Evolutionary conservation across 2,888 invertebrate genomes (phyloP), one percentile per base, ranked within the genome.

Genomic region (Archips xylosteana): DNA sequence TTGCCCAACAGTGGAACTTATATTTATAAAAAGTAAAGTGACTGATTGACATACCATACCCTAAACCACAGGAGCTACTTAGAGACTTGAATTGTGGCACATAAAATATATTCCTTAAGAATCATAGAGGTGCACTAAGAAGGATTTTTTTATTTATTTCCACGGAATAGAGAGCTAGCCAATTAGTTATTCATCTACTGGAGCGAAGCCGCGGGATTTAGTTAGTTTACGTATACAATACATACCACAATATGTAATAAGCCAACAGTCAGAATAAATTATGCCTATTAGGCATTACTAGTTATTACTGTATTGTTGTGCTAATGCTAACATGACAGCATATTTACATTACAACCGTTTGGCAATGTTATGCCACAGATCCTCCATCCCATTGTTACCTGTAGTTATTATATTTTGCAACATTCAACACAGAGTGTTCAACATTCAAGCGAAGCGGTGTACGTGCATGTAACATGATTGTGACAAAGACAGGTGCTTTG

Each of bases 401-500:
- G 32, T 63, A 45, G 49, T 64, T 64, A 36, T 49, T 8, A 32
- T 13, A 34, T 64, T 34, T 34, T 13, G 47, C 12, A 63, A 64
- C 34, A 63, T 63, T 45, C 45, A 47, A 32, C 23, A 23, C 13
- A 64, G n/a, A 34, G 45, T 15, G 64, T 36, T 47, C 45, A 49
- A 49, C 13, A 8, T 47, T 36, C 23, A 49, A 49, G 45, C 8
- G 54, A 12, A 64, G 34, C 47, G 47, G 34, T 49, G 64, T 34
- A 47, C n/a, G 3, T 49, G n/a, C 36, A 39, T 12, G 32, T 9
- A 32, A 32, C 23, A 57, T 3, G 23, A 32, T 57, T 57, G 32
- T 57, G 57, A 45, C 47, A 47, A 51, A 34, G 36, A 3, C 10
- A 51, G 64, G 64, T 51, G 65, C 36, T 36, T 47, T 51, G 49